phyloP scores from a whole-genome alignment of 92 coral and sea anemone species.

The Palythoa grandis region DNA sequence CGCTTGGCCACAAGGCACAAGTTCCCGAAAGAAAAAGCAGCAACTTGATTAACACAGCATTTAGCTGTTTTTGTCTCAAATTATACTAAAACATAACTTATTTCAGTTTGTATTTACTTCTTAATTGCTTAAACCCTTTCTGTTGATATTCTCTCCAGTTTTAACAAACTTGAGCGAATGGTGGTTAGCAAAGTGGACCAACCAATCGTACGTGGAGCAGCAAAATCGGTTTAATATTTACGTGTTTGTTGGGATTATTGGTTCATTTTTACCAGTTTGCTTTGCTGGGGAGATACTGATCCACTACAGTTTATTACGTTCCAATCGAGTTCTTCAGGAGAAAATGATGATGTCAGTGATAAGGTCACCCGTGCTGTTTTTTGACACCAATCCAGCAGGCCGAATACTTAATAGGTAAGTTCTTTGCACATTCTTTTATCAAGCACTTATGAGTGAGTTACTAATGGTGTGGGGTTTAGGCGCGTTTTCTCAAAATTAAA shows the following conservation, averaged over 20 bases:
- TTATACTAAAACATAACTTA: too few relatives aligned
- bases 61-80: too few relatives aligned
- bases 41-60: too few relatives aligned
- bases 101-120: too few relatives aligned
- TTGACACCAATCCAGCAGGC: constrained; percentile 40
- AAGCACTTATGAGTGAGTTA: too few relatives aligned
- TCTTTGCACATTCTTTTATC: too few relatives aligned
- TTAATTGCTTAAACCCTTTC: background rate
- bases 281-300: constrained; percentile 13
- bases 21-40: too few relatives aligned
- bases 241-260: constrained; percentile 28
- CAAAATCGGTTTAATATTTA: constrained; percentile 11
- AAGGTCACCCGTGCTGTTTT: constrained; percentile 29
- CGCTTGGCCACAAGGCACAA: too few relatives aligned
- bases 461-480: too few relatives aligned
- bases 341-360: constrained; percentile 27
- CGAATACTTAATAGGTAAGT: constrained; percentile 33
- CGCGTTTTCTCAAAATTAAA: too few relatives aligned
- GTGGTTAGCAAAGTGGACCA: constrained; percentile 42
- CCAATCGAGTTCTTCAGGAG: constrained; percentile 33
- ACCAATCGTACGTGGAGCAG: constrained; percentile 10
- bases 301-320: background rate
- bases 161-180: constrained; percentile 19
- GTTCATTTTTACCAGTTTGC: background rate
- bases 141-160: background rate